Conservation (phyloP, 2,888 invertebrate species). For the Ferrisia virgata region DNA sequence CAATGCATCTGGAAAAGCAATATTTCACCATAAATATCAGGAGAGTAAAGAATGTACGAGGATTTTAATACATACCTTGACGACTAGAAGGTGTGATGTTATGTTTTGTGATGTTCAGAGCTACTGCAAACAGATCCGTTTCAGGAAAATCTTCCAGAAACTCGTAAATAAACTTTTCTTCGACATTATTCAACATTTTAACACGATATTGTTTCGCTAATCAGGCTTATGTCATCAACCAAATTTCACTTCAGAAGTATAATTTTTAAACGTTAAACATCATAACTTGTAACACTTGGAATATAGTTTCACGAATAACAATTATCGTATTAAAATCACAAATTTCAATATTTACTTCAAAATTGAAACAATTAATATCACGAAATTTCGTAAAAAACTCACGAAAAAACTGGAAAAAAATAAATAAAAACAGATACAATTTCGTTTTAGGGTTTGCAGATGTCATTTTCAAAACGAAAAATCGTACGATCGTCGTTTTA, state of each 20-base stretch:
- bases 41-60: too few species aligned
- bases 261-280: too few species aligned
- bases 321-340: too few species aligned
- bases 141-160: not conserved
- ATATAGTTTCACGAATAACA: too few species aligned
- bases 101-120: not conserved
- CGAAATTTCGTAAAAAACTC: too few species aligned
- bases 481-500: not conserved
- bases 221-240: not conserved
- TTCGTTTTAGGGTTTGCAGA: too few species aligned
- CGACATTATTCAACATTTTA: not conserved
- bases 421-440: not conserved
- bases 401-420: not conserved
- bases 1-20: slow-evolving; percentile 57
- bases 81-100: not conserved
- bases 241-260: too few species aligned
- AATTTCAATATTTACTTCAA: too few species aligned
- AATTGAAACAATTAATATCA: too few species aligned
- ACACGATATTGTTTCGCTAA: not conserved
- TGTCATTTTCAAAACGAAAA: not conserved
- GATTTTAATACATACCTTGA: not conserved
- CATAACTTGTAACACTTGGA: too few species aligned
- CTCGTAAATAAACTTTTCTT: not conserved
- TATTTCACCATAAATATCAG: not conserved
- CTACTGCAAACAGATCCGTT: not conserved